Evolutionary conservation across 92 coral and sea anemone genomes (phyloP).

Genomic region (Plumapathes pennacea): DNA sequence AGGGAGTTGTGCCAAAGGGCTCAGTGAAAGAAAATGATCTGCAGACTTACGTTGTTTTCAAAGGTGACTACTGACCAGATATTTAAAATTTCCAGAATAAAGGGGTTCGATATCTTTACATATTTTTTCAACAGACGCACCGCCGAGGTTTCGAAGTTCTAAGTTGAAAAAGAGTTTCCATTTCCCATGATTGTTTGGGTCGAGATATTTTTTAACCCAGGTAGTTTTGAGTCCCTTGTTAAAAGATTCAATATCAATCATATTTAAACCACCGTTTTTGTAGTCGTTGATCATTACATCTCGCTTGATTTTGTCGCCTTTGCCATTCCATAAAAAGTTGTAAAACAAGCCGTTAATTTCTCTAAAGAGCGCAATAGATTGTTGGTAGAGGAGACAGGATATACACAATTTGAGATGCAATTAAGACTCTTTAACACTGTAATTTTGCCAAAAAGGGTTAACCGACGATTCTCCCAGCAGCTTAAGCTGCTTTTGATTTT

Average conservation of each 20-base stretch:
- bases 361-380: too few species aligned
- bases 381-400: too few species aligned
- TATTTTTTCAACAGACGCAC: too few species aligned
- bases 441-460: slow-evolving; percentile 29
- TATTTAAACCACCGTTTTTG: slow-evolving; percentile 15
- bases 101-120: too few species aligned
- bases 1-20: too few species aligned
- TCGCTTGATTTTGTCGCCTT: slow-evolving; percentile 29
- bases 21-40: too few species aligned
- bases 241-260: slow-evolving; percentile 19
- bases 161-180: slow-evolving; percentile 13
- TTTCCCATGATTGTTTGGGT: slow-evolving; percentile 29
- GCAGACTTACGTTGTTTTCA: too few species aligned
- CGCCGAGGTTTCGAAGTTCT: too few species aligned
- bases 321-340: slow-evolving; percentile 18
- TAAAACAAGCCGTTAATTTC: slow-evolving; percentile 17
- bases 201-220: slow-evolving; percentile 37
- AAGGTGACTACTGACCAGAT: too few species aligned
- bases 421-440: slow-evolving; percentile 26
- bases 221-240: slow-evolving; percentile 23
- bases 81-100: too few species aligned
- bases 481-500: slow-evolving; percentile 24
- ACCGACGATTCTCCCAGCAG: slow-evolving; percentile 14
- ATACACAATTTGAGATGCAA: too few species aligned
- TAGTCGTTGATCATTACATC: not conserved